Evolutionary conservation across 1,140 invertebrate species (phyloP), one percentile per base, ranked within the genome.

Genomic region (Achatina immaculata): DNA sequence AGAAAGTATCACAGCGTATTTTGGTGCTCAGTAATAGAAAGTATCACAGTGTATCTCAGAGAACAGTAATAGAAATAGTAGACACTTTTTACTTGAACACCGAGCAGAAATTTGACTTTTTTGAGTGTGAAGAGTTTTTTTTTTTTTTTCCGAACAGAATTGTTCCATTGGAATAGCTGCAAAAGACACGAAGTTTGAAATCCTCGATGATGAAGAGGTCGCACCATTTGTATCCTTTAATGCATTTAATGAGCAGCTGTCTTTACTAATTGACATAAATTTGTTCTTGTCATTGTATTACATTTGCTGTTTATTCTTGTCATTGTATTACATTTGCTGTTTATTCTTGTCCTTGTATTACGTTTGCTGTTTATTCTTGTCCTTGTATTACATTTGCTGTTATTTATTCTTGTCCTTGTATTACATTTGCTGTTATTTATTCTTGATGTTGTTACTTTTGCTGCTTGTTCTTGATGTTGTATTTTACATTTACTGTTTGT

Each of bases 131-230:
- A 7, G 79, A 48, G 28, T 75, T 38, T 71, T 28, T 1, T 69
- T 14, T 79, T 68, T 0, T 58, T 68, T 68, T 68, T 40, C 45
- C 72, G 38, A 85, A 88, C 90, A 96, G 95, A 98, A 98, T 91
- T 96, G 97, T 65, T 98, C 96, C 0, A 95, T 99, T 86, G 96
- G 95, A 0, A 93, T 98, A 84, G 96, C 98, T n/a, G 96, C 97
- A 19, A 94, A 96, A 87, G 94, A 93, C 81, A 94, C 93, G 42
- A 92, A 94, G 0, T 96, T 99, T 84, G 94, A 93, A 68, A 94
- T 97, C 80, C 94, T 95, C 80, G 94, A 95, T 83, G 96, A 98
- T 89, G 93, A 95, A 0, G 93, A 94, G 80, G 94, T 95, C 48
- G 91, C 93, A 0, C 89, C 92, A 34, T 97, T 89, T 88, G 90